Conservation (phyloP, 2,113 vertebrate species). For the Hyla sarda region DNA sequence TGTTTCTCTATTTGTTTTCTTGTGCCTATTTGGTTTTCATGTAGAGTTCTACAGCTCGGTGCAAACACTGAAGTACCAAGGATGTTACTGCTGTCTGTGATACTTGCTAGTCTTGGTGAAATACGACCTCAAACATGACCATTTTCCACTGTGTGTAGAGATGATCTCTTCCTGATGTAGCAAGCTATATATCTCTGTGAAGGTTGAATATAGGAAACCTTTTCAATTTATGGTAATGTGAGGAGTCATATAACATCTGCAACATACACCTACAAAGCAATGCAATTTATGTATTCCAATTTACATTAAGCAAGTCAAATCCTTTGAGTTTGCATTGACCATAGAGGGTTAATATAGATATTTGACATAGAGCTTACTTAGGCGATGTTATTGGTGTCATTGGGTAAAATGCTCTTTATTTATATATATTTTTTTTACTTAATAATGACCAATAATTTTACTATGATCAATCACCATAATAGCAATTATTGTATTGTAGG, state of each 20-base stretch:
- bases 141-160: constrained; percentile 67
- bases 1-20: neutral
- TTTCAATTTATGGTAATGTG: constrained; percentile 54
- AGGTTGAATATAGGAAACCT: constrained; percentile 53
- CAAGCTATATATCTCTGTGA: constrained; percentile 69
- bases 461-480: too few relatives aligned
- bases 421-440: neutral
- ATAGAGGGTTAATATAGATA: too few relatives aligned
- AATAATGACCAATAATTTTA: neutral
- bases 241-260: constrained; percentile 49
- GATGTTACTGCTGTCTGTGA: constrained; percentile 24
- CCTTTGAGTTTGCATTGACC: too few relatives aligned
- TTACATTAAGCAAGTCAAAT: constrained; percentile 21
- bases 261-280: constrained; percentile 18
- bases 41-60: constrained; percentile 11
- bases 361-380: neutral
- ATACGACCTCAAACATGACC: constrained; percentile 37
- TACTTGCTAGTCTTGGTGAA: constrained; percentile 18
- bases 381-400: neutral
- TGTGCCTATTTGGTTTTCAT: constrained; percentile 16
- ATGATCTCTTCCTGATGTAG: constrained; percentile 69
- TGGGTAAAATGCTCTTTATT: neutral
- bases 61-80: constrained; percentile 7
- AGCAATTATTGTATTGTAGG: too few relatives aligned
- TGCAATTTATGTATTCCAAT: constrained; percentile 46